phyloP scores from a whole-genome alignment of 2,888 invertebrate genomes.

The Exephanes ischioxanthus region DNA sequence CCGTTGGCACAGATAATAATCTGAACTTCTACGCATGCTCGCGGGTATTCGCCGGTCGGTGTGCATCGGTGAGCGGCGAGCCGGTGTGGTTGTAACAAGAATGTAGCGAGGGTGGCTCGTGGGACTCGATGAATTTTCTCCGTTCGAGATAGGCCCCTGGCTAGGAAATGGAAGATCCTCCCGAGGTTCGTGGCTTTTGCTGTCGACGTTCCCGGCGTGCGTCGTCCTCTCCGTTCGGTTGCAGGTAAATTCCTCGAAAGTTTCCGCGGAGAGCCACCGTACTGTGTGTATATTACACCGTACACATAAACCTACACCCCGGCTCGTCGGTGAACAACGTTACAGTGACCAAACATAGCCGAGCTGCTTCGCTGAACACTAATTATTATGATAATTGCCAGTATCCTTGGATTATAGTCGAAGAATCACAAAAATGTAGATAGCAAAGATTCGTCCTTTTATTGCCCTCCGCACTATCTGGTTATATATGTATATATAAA shows the following conservation, averaged over 20 bases:
- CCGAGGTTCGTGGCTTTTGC: constrained; percentile 29
- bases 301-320: background rate
- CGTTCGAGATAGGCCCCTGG: constrained; percentile 58
- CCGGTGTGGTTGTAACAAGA: constrained; percentile 59
- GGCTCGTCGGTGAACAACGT: constrained; percentile 32
- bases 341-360: constrained; percentile 66
- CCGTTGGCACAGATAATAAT: constrained; percentile 68
- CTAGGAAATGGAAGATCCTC: constrained; percentile 66
- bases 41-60: constrained; percentile 10
- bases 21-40: constrained; percentile 39
- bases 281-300: background rate
- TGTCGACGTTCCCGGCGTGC: constrained; percentile 50
- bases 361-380: constrained; percentile 64
- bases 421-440: constrained; percentile 53
- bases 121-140: constrained; percentile 69
- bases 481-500: background rate
- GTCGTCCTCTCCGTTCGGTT: constrained; percentile 38
- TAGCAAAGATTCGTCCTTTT: constrained; percentile 51
- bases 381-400: constrained; percentile 68
- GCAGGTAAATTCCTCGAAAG: constrained; percentile 39
- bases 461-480: constrained; percentile 1
- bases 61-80: background rate
- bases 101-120: constrained; percentile 68
- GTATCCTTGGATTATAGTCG: constrained; percentile 59
- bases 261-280: constrained; percentile 15